Evolutionary conservation across 2,113 vertebrate genomes (phyloP), one percentile per base, ranked within the genome.

Genomic region (Phyllopteryx taeniolatus): DNA sequence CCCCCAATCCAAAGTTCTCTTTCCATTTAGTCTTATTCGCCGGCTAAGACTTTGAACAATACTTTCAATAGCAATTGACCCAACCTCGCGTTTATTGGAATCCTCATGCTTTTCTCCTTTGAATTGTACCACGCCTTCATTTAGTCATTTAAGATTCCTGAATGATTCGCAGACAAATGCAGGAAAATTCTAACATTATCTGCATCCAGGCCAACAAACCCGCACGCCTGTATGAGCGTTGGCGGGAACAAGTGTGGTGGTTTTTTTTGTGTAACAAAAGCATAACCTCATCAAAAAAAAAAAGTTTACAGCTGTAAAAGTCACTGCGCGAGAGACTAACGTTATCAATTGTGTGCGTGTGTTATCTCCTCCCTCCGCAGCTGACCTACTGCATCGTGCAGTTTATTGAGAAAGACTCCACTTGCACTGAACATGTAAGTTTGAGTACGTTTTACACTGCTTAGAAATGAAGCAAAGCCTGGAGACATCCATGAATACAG

Each of bases 321-420:
- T 39, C 6, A 39, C 35, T 39, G 35, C 5, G 49, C 49, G 15
- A 53, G 17, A 19, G 49, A 53, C 51, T 54, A 20, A 54, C 13
- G 51, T 20, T 54, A 2, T 8, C 51, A n/a, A 54, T n/a, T 54
- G 49, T 53, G 5, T 53, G 49, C 19, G 17, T 20, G 5, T 77
- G 15, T 75, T 63, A 22, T 77, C 12, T 68, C 80, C 68, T 56
- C 69, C 44, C 78, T 46, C 68, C 67, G 35, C 84, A 96, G 95
- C 93, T 96, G 90, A 95, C 95, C 10, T 96, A 96, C 88, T 96
- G 95, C 86, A 95, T 96, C 86, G 95, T 96, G 76, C 95, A 96
- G 86, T 96, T 96, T 75, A 92, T 96, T 92, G 95, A 96, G 89
- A 96, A 96, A 88, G 95, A 96, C 5, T 94, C 95, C 46, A 95